Base-by-base conservation (phyloP, 2,797 vertebrate species). In the Malurus splendens region DNA sequence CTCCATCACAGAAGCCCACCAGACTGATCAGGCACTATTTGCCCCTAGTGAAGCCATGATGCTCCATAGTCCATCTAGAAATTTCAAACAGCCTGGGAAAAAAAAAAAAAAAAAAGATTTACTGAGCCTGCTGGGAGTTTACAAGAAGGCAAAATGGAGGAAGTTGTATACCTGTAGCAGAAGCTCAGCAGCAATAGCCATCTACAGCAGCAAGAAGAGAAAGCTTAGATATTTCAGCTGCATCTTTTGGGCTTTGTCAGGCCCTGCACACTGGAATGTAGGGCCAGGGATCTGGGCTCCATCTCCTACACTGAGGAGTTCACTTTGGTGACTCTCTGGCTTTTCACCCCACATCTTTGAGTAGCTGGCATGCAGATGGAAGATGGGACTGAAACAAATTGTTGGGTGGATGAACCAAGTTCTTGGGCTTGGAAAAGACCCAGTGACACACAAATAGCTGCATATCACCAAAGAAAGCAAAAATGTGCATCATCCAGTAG, bases 331-430 rank as follows among this genome's bases (percentile, higher is more conserved):
- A 7, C 8, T 7, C 39, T 45, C 44, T 76, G 32, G 19, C 36
- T 75, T 72, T 38, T 51, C 14, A 47, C 12, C 8, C 3, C 33
- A 19, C 0, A 0, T 56, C 18, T 72, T 72, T 38, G 12, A n/a
- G 27, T 27, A 57, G 61, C 10, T 61, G 36, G 27, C 20, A 18
- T 23, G 14, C 1, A 59, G 24, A n/a, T 12, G 28, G 24, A 28
- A 77, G 6, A 52, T 7, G 15, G 28, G 14, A 10, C 22, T 74
- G 23, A 90, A 86, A 51, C 2, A 36, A 82, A 30, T 14, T 11
- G 1, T 17, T 18, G 47, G 52, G 20, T 36, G 12, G 10, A 39
- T 27, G 8, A 36, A 59, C 12, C 9, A 9, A 24, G 27, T 70
- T 41, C 44, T 44, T 0, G 0, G 56, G 36, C 9, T 50, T 74